Base-by-base conservation (phyloP, 2,888 invertebrate genomes). In the Allygus modestus region DNA sequence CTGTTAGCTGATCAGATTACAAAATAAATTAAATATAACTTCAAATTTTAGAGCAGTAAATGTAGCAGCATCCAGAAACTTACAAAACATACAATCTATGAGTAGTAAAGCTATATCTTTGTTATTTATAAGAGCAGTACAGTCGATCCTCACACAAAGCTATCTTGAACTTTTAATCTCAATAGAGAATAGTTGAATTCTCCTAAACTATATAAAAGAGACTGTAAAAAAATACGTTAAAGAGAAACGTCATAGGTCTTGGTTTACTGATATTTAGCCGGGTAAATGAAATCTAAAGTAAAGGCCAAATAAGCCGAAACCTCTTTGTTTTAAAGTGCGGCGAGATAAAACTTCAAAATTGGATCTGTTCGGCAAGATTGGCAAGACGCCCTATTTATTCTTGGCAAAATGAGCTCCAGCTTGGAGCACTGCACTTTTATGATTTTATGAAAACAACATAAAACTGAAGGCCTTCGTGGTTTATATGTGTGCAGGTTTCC, bases 401-500 rank as follows among this genome's bases (percentile, higher is more conserved):
- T 65, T 28, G 65, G 65, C 65, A 65, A 65, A 65, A 65, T 65
- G 65, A 65, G 31, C 26, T 15, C 65, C 65, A 65, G 28, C 65
- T 31, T 65, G 28, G 28, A 65, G 20, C 65, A 65, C 65, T 65
- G 65, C 65, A 31, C 26, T 28, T 65, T 65, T 65, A 65, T 65
- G 65, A 65, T 65, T 65, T 65, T 65, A 65, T 65, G 31, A 65
- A 65, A 65, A 31, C 65, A 65, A 65, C 65, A 65, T 65, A 65
- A 65, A 65, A 15, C 28, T 58, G 26, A 58, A 7, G 26, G 1
- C 26, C 26, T 17, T 51, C 51, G 9, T 2, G 26, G 58, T 23
- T 58, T 58, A 23, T 58, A 26, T 12, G 26, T 17, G 15, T 17
- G 2, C 51, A 51, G 17, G n/a, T 51, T 15, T 17, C 12, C 15